These are phyloP conservation scores for Baccha elongata DNA, from an alignment of 2,888 invertebrate species.

Conservation along the genomic window DNA sequence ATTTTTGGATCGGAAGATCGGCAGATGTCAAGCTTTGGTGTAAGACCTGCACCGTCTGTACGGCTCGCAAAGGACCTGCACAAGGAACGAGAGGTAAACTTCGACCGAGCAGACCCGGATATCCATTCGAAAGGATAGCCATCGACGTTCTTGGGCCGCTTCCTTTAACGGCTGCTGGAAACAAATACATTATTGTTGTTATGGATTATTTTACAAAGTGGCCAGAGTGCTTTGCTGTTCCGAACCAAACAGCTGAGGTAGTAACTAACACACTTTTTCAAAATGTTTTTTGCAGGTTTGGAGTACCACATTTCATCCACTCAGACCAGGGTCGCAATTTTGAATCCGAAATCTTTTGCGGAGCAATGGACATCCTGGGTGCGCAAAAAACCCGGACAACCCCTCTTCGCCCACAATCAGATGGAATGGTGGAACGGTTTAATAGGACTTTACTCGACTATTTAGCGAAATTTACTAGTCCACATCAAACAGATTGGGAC, in stretches of 20 bases:
- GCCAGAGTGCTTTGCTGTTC: too few relatives aligned
- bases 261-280: slow-evolving; percentile 41
- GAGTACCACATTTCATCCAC: slow-evolving; percentile 51
- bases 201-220: too few relatives aligned
- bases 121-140: neutral
- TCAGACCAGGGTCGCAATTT: slow-evolving; percentile 64
- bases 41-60: neutral
- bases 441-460: slow-evolving; percentile 74
- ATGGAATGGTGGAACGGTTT: too few relatives aligned
- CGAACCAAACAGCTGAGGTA: slow-evolving; percentile 46
- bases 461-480: slow-evolving; percentile 60
- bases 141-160: slow-evolving; percentile 31
- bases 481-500: slow-evolving; percentile 66
- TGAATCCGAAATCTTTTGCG: slow-evolving; percentile 2
- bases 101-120: neutral
- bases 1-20: neutral
- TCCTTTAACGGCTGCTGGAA: neutral
- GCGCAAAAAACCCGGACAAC: slow-evolving; percentile 74
- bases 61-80: neutral
- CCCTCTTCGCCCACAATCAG: slow-evolving; percentile 75
- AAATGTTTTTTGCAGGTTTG: slow-evolving; percentile 46
- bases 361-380: slow-evolving; percentile 27
- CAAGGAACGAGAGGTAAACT: neutral
- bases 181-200: slow-evolving; percentile 9
- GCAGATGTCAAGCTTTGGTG: neutral